Evolutionary conservation across 1,140 invertebrate species (phyloP), one percentile per base, ranked within the genome.

Genomic region (Drosophila pandora): DNA sequence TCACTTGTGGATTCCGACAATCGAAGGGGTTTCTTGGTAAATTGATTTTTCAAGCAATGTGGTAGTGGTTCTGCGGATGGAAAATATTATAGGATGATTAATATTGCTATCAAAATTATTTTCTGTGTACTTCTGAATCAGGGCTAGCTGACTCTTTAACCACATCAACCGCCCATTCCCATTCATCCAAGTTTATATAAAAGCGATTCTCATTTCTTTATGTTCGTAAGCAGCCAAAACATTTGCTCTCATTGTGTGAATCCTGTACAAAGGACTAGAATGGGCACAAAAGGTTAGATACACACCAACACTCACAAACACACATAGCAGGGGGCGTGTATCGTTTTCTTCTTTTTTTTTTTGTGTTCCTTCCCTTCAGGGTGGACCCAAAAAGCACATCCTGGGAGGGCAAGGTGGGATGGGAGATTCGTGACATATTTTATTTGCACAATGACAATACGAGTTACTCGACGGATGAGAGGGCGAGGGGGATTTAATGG

Each of bases 401-500:
- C 59, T 34, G 49, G 21, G 22, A 52, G 56, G 13, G 6, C 21
- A 21, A 47, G 21, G 41, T 28, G 71, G 83, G 65, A 63, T 88
- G 83, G 83, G 85, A 56, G 63, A 90, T 79, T 88, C 88, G 88
- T 90, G 88, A 90, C 88, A 90, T 90, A 90, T 90, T 90, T 90
- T 90, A 88, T 90, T 90, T 90, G 83, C 88, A 88, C 88, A 90
- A 88, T 88, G 83, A 88, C 83, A 88, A 87, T 88, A 81, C 82
- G 82, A 87, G 82, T 88, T 83, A 82, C 82, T 88, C 71, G 78
- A 45, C 65, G 70, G 60, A 52, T 7, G 17, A 13, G 28, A 3
- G 52, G 69, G 32, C 37, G 25, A 17, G 32, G 17, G 30, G 32
- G 41, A 39, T 43, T 21, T 13, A 17, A 13, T 13, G 13, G n/a